A percentile compares a stretch with the other conserved stretches of the same genome.
These are phyloP conservation scores for Tapera naevia DNA, from an alignment of 2,797 vertebrate genomes.

Conservation along the genomic window DNA sequence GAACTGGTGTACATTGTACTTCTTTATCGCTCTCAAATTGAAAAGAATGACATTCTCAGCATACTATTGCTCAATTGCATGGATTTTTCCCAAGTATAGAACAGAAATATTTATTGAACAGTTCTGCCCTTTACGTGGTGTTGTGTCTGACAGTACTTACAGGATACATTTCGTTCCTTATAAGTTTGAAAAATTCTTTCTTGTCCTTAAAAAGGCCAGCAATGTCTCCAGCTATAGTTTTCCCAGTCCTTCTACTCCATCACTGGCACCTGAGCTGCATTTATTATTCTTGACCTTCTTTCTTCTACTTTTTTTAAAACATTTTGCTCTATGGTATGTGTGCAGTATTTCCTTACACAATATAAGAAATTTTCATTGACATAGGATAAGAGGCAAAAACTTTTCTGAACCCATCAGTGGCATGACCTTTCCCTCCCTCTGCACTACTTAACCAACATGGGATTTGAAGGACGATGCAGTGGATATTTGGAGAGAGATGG, in stretches of 20 bases:
- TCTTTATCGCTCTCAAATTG: neutral
- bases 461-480: neutral
- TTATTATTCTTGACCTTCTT: neutral
- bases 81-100: neutral
- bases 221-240: neutral
- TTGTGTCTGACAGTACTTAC: neutral
- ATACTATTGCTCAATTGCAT: neutral
- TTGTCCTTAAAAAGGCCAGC: neutral
- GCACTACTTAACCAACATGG: fast-evolving
- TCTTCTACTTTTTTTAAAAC: neutral
- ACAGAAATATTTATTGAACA: slow-evolving; percentile 12
- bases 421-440: neutral
- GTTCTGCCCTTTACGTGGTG: neutral
- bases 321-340: neutral
- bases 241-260: neutral
- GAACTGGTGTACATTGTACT: neutral
- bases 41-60: neutral
- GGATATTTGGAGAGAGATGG: neutral
- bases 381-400: neutral
- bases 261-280: neutral
- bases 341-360: neutral
- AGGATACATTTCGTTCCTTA: slow-evolving; percentile 1
- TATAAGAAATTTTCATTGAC: neutral
- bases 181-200: neutral
- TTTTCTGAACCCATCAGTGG: neutral